A percentile compares a stretch with the other conserved stretches of the same genome.
Conservation (phyloP, 2,888 invertebrate genomes). For the Rhogogaster chlorosoma region DNA sequence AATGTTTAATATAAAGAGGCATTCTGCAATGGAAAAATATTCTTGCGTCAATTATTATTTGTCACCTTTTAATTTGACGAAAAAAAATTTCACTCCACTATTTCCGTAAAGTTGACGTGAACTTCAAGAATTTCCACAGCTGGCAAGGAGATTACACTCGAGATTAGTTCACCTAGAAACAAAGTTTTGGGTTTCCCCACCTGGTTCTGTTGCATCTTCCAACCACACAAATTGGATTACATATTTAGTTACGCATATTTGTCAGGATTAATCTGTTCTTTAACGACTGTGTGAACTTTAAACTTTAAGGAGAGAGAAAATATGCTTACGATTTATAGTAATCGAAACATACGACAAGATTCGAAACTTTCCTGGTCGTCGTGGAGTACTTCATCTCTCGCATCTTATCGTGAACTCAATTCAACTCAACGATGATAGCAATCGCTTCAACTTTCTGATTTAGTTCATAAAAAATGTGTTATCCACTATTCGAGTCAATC, state of each 20-base stretch:
- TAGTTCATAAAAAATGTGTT: neutral
- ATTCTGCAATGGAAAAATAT: too few relatives aligned
- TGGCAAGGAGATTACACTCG: slow-evolving; percentile 20
- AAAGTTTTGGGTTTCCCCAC: neutral
- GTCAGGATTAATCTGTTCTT: too few relatives aligned
- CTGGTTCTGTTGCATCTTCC: neutral
- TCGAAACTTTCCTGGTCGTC: neutral
- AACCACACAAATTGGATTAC: neutral
- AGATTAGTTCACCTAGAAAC: slow-evolving; percentile 32
- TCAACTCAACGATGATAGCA: too few relatives aligned
- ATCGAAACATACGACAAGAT: neutral
- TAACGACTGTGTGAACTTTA: neutral
- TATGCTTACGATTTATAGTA: neutral
- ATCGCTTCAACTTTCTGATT: neutral
- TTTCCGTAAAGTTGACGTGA: neutral
- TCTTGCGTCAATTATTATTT: neutral
- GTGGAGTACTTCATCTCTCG: neutral
- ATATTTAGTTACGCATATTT: neutral
- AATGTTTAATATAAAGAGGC: neutral
- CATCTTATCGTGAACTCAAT: too few relatives aligned
- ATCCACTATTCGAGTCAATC: neutral
- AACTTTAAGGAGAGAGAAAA: neutral
- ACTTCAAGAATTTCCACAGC: neutral
- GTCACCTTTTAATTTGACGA: neutral
- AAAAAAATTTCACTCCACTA: neutral